These are phyloP conservation scores for Drosophila kanekoi DNA, from an alignment of 2,888 invertebrate genomes.

Conservation along the genomic window DNA sequence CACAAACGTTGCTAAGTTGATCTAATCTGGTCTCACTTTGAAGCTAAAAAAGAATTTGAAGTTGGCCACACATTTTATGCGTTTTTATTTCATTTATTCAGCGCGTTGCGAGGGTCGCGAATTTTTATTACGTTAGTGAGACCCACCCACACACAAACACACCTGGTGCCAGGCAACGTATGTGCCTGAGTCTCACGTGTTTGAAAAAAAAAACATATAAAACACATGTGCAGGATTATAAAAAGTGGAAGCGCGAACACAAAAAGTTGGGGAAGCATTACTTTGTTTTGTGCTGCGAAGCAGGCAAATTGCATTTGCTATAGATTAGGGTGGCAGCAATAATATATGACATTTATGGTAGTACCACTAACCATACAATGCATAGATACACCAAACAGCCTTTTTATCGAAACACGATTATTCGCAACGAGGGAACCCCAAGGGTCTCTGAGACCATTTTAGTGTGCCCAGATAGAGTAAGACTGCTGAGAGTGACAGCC, in stretches of 20 bases:
- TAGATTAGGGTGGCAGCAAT: conserved; percentile 64
- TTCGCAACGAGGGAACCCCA: no score
- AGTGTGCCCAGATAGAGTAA: no score
- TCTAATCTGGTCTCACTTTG: conserved; percentile 63
- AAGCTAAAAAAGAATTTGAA: conserved; percentile 16
- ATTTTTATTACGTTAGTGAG: conserved; percentile 52
- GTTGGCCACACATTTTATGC: conserved; percentile 65
- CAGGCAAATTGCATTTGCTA: conserved; percentile 71
- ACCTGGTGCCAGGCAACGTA: conserved; percentile 28
- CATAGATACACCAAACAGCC: no score
- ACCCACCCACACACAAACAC: not conserved
- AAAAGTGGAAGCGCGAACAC: conserved; percentile 15
- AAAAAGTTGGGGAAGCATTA: conserved; percentile 44
- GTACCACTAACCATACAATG: no score
- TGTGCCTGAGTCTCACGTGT: not conserved
- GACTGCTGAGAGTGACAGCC: no score
- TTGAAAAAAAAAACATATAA: conserved; percentile 50
- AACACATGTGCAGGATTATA: conserved; percentile 73
- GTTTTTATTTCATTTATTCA: conserved; percentile 67
- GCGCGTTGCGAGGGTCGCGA: conserved; percentile 40
- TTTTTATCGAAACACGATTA: no score
- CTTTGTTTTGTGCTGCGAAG: conserved; percentile 48
- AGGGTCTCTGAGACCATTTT: no score
- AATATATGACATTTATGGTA: conserved; percentile 74
- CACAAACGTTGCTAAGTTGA: conserved; percentile 55